phyloP scores from a whole-genome alignment of 2,113 vertebrate species.

The Elachura formosa region DNA sequence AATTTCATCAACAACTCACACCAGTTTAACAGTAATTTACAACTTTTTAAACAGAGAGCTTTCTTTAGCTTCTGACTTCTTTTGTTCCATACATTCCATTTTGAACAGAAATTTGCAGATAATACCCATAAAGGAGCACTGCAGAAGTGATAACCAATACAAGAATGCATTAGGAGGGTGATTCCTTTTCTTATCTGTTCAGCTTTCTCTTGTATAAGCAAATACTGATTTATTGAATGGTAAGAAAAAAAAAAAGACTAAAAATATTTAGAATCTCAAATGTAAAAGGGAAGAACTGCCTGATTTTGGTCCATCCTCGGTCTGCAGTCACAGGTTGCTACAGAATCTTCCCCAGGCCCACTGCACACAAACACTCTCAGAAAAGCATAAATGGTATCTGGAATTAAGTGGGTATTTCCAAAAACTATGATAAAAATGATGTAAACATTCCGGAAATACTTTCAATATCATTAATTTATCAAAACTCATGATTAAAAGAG shows the following conservation, averaged over 20 bases:
- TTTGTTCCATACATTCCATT: not conserved
- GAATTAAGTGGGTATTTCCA: not conserved
- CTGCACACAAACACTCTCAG: not conserved
- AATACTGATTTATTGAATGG: not conserved
- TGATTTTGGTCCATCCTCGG: not conserved
- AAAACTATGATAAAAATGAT: not conserved
- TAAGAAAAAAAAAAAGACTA: not conserved
- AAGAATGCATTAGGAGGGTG: not conserved
- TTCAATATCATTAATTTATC: not conserved
- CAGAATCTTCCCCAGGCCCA: not conserved
- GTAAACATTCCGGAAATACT: not conserved
- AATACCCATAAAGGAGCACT: not conserved
- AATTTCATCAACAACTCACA: not conserved
- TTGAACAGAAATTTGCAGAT: not conserved
- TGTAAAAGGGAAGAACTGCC: not conserved
- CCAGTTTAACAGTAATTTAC: not conserved
- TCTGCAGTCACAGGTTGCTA: not conserved
- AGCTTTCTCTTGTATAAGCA: not conserved
- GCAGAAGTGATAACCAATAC: not conserved
- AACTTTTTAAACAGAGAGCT: not conserved
- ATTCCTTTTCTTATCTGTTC: not conserved
- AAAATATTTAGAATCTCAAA: not conserved
- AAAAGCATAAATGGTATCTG: not conserved
- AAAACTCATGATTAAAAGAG: not conserved
- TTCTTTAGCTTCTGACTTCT: not conserved